These are phyloP conservation scores for Anhinga rufa DNA, from an alignment of 2,113 vertebrate species.

Conservation along the genomic window DNA sequence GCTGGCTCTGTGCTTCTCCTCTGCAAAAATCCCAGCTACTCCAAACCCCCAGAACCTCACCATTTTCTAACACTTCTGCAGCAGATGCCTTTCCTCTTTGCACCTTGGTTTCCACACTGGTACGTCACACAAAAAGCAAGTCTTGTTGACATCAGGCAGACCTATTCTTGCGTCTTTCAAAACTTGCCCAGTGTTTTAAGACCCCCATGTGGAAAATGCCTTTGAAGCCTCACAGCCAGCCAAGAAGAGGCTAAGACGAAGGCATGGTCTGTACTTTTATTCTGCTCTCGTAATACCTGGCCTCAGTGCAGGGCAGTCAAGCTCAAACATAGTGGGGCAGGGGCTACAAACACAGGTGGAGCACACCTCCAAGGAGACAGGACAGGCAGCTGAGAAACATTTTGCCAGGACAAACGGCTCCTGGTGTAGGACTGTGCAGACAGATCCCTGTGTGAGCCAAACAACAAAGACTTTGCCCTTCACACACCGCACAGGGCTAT, in stretches of 20 bases:
- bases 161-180: neutral
- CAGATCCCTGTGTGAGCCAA: neutral
- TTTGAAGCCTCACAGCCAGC: neutral
- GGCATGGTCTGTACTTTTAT: neutral
- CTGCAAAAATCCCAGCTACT: neutral
- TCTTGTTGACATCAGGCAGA: neutral
- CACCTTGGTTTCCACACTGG: neutral
- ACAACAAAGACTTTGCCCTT: neutral
- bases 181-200: neutral
- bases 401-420: neutral
- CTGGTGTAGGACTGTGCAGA: neutral
- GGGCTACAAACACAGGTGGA: neutral
- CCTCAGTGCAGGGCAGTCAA: neutral
- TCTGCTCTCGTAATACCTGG: neutral
- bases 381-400: fast-evolving
- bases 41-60: neutral
- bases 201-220: neutral
- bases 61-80: neutral
- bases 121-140: neutral
- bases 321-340: neutral
- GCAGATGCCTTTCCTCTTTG: neutral
- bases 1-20: neutral
- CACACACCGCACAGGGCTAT: neutral
- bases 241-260: neutral
- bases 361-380: neutral